A percentile compares a stretch with the other conserved stretches of the same genome.
Evolutionary conservation across 1,140 invertebrate genomes (phyloP).

Genomic region (Halesus radiatus): DNA sequence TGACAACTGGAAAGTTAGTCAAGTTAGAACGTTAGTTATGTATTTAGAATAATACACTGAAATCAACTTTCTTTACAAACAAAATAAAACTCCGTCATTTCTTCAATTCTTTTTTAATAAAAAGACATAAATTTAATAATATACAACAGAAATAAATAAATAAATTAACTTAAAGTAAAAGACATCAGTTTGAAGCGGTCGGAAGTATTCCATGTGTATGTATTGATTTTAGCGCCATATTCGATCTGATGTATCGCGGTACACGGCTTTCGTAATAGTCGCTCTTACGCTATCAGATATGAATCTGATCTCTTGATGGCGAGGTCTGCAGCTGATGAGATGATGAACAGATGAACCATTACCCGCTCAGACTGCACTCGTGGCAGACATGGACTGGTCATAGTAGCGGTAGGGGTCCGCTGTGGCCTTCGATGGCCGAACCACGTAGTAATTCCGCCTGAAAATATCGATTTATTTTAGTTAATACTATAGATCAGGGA

Average conservation of each 20-base stretch:
- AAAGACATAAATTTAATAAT: conserved; percentile 55
- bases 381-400: conserved; percentile 70
- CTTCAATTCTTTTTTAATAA: conserved; percentile 2
- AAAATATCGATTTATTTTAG: too few relatives aligned
- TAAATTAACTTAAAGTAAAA: conserved; percentile 54
- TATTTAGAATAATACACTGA: too few relatives aligned
- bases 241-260: conserved; percentile 26
- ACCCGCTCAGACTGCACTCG: conserved; percentile 40
- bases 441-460: conserved; percentile 74
- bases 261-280: conserved; percentile 6
- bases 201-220: conserved; percentile 32
- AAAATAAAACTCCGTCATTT: too few relatives aligned
- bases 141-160: conserved; percentile 58
- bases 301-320: not conserved
- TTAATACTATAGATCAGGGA: too few relatives aligned
- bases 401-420: conserved; percentile 72
- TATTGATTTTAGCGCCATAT: conserved; percentile 32
- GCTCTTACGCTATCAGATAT: not conserved
- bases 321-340: not conserved
- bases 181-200: conserved; percentile 38
- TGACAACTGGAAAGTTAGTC: too few relatives aligned
- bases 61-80: too few relatives aligned
- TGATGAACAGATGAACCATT: not conserved
- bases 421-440: conserved; percentile 68
- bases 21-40: too few relatives aligned